Percentiles rank a stretch among this genome's conserved stretches.
These are phyloP conservation scores for Luperina testacea DNA, from an alignment of 2,888 invertebrate genomes.

Conservation along the genomic window DNA sequence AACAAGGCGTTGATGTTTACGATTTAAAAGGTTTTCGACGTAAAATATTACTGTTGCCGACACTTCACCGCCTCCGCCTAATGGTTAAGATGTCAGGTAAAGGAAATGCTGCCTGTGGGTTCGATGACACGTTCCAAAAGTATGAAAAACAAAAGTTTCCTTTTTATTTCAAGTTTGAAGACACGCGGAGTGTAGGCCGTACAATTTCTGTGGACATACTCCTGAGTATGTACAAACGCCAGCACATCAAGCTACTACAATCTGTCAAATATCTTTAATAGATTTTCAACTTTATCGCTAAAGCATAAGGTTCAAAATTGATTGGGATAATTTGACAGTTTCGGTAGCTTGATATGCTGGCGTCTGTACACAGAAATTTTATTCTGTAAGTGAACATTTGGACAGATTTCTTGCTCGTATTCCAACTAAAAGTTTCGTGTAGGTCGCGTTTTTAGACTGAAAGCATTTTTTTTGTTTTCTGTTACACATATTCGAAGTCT, in stretches of 20 bases:
- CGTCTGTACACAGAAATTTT: conserved; percentile 3
- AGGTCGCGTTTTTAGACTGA: not conserved
- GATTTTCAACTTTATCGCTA: too few relatives aligned
- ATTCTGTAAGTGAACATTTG: not conserved
- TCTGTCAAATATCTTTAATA: too few relatives aligned
- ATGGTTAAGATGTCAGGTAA: conserved; percentile 74
- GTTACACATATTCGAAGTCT: not conserved
- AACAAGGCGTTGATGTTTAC: conserved; percentile 84
- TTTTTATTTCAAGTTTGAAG: conserved; percentile 46
- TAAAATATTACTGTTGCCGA: conserved; percentile 85
- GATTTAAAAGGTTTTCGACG: conserved; percentile 88
- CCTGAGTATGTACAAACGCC: too few relatives aligned
- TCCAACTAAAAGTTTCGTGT: not conserved
- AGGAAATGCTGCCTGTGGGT: conserved; percentile 65
- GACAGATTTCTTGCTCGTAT: not conserved
- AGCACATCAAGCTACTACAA: too few relatives aligned
- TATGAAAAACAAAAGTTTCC: conserved; percentile 50
- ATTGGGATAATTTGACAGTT: too few relatives aligned
- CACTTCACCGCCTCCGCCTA: conserved; percentile 73
- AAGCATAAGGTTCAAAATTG: too few relatives aligned
- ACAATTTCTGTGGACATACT: not conserved
- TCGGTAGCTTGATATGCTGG: too few relatives aligned
- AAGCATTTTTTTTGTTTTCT: not conserved
- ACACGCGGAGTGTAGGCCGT: not conserved
- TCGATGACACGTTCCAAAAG: conserved; percentile 61